Evolutionary conservation across 2,888 invertebrate species (phyloP).

Genomic region (Adelognathus sp.): DNA sequence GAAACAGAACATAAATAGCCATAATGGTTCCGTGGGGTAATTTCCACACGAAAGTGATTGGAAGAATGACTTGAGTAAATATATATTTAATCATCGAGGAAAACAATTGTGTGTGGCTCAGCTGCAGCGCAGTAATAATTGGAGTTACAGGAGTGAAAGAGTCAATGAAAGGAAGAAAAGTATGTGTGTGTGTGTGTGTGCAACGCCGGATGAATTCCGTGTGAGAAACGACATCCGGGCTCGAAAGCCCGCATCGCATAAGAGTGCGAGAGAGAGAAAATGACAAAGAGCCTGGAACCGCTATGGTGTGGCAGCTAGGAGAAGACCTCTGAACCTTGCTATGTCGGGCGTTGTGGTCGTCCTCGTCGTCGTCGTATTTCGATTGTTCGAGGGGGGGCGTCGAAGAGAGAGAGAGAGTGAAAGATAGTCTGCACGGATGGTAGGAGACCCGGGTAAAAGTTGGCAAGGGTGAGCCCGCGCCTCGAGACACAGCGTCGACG

Average conservation of each 20-base stretch:
- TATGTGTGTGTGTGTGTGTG: not conserved
- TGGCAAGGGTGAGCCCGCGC: slow-evolving; percentile 40
- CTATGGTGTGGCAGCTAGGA: not conserved
- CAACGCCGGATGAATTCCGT: slow-evolving; percentile 34
- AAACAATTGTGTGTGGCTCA: no score
- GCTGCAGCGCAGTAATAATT: not conserved
- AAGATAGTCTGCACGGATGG: slow-evolving; percentile 44
- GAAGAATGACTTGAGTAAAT: no score
- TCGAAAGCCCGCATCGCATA: slow-evolving; percentile 7
- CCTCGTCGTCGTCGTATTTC: slow-evolving; percentile 23
- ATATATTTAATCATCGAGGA: no score
- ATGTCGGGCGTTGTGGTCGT: not conserved
- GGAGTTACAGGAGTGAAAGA: not conserved
- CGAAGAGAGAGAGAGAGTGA: slow-evolving; percentile 39
- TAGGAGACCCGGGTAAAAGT: slow-evolving; percentile 22
- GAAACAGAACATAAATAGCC: no score
- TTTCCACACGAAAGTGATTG: no score
- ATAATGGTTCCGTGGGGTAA: no score
- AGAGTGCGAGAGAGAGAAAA: slow-evolving; percentile 11
- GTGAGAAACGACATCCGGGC: slow-evolving; percentile 49
- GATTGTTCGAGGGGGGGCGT: slow-evolving; percentile 52
- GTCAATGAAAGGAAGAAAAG: slow-evolving; percentile 37
- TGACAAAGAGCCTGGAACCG: slow-evolving; percentile 4
- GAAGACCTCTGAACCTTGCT: slow-evolving; percentile 35
- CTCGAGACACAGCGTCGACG: slow-evolving; percentile 49